Percentiles rank a stretch among this genome's conserved stretches.
These are phyloP conservation scores for Cygnus buccinator DNA, from an alignment of 2,113 vertebrate genomes.

Conservation along the genomic window DNA sequence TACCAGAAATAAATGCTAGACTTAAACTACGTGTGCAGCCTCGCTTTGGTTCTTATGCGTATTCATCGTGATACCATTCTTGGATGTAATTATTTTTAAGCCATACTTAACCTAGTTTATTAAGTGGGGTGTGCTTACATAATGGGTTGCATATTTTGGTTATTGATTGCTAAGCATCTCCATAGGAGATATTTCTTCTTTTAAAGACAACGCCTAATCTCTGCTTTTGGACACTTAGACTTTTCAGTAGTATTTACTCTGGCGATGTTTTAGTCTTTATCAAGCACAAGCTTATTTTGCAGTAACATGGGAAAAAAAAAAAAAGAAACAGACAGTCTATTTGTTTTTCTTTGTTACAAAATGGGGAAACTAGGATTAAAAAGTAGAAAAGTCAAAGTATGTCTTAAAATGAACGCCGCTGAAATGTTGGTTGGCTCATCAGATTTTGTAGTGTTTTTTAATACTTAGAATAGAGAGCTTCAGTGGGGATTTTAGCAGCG, in stretches of 20 bases:
- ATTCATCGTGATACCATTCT: neutral
- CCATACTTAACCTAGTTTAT: fast-evolving
- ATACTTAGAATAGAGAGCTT: neutral
- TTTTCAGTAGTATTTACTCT: neutral
- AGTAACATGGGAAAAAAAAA: neutral
- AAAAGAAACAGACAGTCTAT: neutral
- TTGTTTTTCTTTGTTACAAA: neutral
- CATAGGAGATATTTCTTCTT: neutral
- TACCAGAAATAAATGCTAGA: neutral
- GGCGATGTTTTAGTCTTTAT: neutral
- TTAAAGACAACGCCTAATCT: neutral
- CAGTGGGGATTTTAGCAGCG: neutral
- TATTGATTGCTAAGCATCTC: neutral
- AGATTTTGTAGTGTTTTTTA: neutral
- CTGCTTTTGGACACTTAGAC: neutral
- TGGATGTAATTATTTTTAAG: neutral
- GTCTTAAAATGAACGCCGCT: neutral
- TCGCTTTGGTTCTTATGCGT: fast-evolving
- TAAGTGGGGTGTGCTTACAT: fast-evolving
- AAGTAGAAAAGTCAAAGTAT: neutral
- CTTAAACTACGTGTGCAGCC: neutral
- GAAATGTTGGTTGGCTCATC: neutral
- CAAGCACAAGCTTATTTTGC: neutral
- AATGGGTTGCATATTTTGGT: fast-evolving
- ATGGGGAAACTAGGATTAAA: neutral